Evolutionary conservation across 92 coral and sea anemone species (phyloP).

Genomic region (Phenganax stokvisi): DNA sequence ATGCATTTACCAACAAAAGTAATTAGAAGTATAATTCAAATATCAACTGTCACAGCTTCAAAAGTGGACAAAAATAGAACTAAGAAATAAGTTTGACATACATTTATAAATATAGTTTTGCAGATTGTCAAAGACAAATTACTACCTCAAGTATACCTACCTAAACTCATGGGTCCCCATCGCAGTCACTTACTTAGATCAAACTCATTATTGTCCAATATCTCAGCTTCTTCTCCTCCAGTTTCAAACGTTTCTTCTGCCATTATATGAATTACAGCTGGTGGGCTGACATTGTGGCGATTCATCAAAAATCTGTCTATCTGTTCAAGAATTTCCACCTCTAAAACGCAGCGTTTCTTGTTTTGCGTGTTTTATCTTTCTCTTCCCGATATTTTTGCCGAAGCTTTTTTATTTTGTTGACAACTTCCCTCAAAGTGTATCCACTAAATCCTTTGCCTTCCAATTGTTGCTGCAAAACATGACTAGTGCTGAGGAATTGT

Average conservation of each 20-base stretch:
- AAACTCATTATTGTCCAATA: not conserved
- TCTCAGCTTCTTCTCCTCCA: not conserved
- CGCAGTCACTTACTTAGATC: not conserved
- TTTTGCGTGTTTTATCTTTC: slow-evolving; percentile 3
- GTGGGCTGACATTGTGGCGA: slow-evolving; percentile 11
- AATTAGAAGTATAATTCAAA: no score
- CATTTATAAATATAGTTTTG: no score
- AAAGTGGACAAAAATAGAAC: no score
- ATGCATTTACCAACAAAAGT: no score
- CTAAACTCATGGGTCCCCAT: no score
- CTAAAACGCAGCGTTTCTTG: not conserved
- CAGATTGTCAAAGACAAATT: no score
- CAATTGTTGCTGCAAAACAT: not conserved
- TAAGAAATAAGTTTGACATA: no score
- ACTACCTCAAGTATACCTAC: not conserved
- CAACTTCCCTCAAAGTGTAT: not conserved
- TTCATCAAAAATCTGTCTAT: not conserved
- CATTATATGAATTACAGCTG: not conserved
- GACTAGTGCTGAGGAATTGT: no score
- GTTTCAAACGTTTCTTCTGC: not conserved
- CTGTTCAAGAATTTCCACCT: slow-evolving; percentile 14
- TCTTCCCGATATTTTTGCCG: not conserved
- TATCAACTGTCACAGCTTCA: no score
- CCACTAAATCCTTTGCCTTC: not conserved
- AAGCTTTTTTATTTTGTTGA: slow-evolving; percentile 14